Percentiles rank a stretch among this genome's conserved stretches.
Evolutionary conservation across 92 coral and sea anemone genomes (phyloP).

Genomic region (Epizoanthus rinbou): DNA sequence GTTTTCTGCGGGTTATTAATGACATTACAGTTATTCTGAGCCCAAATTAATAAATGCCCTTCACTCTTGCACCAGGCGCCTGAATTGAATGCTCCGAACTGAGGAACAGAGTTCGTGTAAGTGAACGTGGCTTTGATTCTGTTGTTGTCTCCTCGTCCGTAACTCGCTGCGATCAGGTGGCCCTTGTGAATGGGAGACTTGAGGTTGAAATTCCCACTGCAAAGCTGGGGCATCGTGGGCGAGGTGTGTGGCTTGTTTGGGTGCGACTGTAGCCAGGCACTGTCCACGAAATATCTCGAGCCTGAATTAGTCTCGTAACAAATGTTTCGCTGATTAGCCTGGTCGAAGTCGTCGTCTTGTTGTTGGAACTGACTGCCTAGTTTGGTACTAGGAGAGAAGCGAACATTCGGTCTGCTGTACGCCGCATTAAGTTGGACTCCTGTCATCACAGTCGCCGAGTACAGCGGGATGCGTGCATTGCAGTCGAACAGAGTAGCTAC

Average conservation of each 20-base stretch:
- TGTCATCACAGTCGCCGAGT: not conserved
- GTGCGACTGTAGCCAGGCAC: not conserved
- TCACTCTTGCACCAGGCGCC: slow-evolving; percentile 6
- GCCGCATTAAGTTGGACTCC: not conserved
- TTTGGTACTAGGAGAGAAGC: not conserved
- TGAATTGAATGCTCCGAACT: not conserved
- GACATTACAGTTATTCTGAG: slow-evolving; percentile 13
- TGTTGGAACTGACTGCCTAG: not conserved
- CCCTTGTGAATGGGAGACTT: slow-evolving; percentile 7
- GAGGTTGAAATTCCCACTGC: not conserved
- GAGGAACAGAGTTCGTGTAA: slow-evolving; percentile 18
- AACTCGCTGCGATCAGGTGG: slow-evolving; percentile 11
- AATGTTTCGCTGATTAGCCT: not conserved
- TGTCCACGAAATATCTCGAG: not conserved
- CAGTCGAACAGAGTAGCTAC: not conserved
- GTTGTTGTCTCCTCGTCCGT: not conserved
- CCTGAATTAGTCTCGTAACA: not conserved
- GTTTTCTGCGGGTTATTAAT: not conserved
- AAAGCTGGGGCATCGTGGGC: too few relatives aligned
- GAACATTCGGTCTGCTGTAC: not conserved
- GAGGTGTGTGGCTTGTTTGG: too few relatives aligned
- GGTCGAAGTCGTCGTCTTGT: not conserved
- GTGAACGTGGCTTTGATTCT: not conserved
- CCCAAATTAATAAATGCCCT: not conserved
- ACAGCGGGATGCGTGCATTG: not conserved